phyloP scores from a whole-genome alignment of 2,888 invertebrate species.

The Diogma glabrata region DNA sequence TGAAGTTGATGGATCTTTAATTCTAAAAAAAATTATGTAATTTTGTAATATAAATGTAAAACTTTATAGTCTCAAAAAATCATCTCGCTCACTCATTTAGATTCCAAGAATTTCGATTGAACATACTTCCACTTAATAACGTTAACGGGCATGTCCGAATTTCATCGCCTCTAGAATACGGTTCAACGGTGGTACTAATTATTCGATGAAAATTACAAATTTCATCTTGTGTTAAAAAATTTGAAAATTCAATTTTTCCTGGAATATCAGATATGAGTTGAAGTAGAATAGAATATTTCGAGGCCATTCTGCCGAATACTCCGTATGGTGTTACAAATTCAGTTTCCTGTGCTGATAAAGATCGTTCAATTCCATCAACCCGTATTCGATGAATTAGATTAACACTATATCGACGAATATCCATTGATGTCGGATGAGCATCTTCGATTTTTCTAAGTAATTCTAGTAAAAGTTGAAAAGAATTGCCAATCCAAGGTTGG shows the following conservation, averaged over 20 bases:
- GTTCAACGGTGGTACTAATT: constrained; percentile 46
- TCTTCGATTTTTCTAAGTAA: constrained; percentile 49
- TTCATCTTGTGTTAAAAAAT: constrained; percentile 37
- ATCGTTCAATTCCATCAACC: constrained; percentile 48
- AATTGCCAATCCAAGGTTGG: constrained; percentile 41
- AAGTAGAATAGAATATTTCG: constrained; percentile 46
- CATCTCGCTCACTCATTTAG: constrained; percentile 14
- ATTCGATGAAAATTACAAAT: constrained; percentile 43
- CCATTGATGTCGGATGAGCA: constrained; percentile 37
- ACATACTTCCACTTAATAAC: neutral
- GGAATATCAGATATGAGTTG: constrained; percentile 43
- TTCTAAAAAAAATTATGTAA: neutral
- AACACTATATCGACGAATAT: constrained; percentile 44
- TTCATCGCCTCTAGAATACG: constrained; percentile 49
- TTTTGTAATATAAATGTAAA: constrained; percentile 7
- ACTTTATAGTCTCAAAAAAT: neutral
- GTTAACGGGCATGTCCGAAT: constrained; percentile 34
- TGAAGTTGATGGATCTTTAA: constrained; percentile 7
- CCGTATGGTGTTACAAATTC: constrained; percentile 44
- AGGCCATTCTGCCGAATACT: constrained; percentile 46
- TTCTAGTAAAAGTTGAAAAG: constrained; percentile 47
- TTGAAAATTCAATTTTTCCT: constrained; percentile 25
- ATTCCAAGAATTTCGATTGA: constrained; percentile 25
- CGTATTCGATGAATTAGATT: constrained; percentile 43
- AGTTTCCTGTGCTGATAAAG: constrained; percentile 36